Evolutionary conservation across 2,888 invertebrate species (phyloP), one percentile per base, ranked within the genome.

Genomic region (Catocala sponsa): DNA sequence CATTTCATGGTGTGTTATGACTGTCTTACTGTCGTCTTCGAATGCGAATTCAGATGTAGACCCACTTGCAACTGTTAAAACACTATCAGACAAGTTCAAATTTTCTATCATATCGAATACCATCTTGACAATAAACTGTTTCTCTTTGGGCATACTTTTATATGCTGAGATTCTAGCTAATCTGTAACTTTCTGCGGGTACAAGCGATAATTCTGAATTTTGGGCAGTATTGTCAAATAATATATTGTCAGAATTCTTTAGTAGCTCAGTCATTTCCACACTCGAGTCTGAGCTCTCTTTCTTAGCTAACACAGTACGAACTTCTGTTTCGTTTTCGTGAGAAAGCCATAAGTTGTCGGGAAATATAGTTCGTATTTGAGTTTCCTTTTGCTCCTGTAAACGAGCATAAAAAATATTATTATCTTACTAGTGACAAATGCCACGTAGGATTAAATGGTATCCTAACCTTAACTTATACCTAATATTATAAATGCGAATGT

Each of bases 351-450:
- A 12, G 6, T 79, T 78, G 7, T 83, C 84, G n/a, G 92, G 89
- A 11, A 84, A 87, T 5, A 92, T 83, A 12, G 87, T 88, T 12
- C 82, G 81, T 55, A 94, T 78, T 52, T 90, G 91, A 61, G 72
- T 76, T 68, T 94, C 94, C 54, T 90, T 76, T 9, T 67, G 83
- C 69, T 92, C 90, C 93, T 94, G 65, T 42, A 50, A 4, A 46
- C 1, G 10, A 46, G 46, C 35, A 61, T 41, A 25, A 4, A 5
- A 35, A 43, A n/a, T 32, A 46, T 13, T 46, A n/a, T n/a, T n/a
- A 10, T 38, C 5, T 38, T 38, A 25, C 25, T 25, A 2, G 2
- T 4, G 1, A 25, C 4, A 25, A 25, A 25, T 25, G 25, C 25
- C 4, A 25, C 25, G 2, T 1, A 25, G 25, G 25, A 25, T 25